These are phyloP conservation scores for Thamnaconus septentrionalis DNA, from an alignment of 2,113 vertebrate species.

Conservation along the genomic window DNA sequence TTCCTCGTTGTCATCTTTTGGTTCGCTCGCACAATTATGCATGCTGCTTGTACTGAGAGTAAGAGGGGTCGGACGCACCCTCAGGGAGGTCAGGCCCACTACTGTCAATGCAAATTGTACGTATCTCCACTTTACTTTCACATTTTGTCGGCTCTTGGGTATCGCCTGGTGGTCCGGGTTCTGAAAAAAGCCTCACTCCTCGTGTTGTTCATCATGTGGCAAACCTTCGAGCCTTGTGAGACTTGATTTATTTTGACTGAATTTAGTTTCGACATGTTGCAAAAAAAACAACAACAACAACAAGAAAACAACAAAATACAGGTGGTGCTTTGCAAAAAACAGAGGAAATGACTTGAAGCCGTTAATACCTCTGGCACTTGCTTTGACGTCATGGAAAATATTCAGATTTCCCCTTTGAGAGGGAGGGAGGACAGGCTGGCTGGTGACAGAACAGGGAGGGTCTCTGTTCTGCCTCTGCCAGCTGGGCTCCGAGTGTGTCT, in stretches of 20 bases:
- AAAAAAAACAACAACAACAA: background rate
- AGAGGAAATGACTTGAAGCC: conserved; percentile 7
- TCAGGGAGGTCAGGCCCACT: too few relatives aligned
- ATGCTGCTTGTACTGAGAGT: too few relatives aligned
- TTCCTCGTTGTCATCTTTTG: too few relatives aligned
- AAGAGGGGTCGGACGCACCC: too few relatives aligned
- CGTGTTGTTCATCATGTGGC: too few relatives aligned
- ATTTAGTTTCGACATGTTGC: conserved; percentile 24
- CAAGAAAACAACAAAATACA: conserved; percentile 8
- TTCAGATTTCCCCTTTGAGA: conserved; percentile 26
- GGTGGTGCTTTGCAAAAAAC: conserved; percentile 11
- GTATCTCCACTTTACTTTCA: too few relatives aligned
- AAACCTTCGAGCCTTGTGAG: background rate
- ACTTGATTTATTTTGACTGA: conserved; percentile 43
- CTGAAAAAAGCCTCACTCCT: too few relatives aligned
- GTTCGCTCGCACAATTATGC: too few relatives aligned
- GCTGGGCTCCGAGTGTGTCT: conserved; percentile 17
- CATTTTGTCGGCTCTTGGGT: too few relatives aligned
- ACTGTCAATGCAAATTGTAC: too few relatives aligned
- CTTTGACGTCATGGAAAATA: conserved; percentile 38
- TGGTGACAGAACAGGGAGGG: too few relatives aligned
- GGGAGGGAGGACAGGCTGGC: background rate
- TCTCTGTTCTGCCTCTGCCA: conserved; percentile 12
- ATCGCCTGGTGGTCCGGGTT: too few relatives aligned
- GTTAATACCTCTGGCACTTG: conserved; percentile 11